Base-by-base conservation (phyloP, 2,113 vertebrate genomes). In the Xerus inauris region DNA sequence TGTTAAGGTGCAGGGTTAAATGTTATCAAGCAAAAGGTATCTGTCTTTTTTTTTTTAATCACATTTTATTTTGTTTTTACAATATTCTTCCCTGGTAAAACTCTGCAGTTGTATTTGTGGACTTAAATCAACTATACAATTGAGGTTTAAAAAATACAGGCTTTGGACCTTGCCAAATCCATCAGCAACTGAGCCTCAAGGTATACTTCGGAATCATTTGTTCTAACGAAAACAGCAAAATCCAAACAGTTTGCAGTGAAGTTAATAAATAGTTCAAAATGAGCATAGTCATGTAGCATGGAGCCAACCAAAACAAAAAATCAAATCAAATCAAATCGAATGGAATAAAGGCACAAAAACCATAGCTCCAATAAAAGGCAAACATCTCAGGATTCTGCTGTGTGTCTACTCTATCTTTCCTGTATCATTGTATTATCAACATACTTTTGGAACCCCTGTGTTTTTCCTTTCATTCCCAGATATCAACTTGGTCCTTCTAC, bases 181-280 rank as follows among this genome's bases (percentile, higher is more conserved):
- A 80, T 95, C 96, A 95, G 57, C 57, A 67, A 35, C 57, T 30
- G 32, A 86, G 71, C 69, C 84, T 89, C 73, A 42, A 93, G 83
- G 83, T 93, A 57, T 73, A 30, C 75, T 86, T 84, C 87, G 87
- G 65, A 82, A 96, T 57, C 65, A 85, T 65, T 85, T 72, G 40
- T 62, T 87, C 40, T 84, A 96, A 77, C 3, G 83, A 94, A 95
- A 94, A 75, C 64, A 69, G 45, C 47, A 72, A 93, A 96, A 93
- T 64, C 40, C 49, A 79, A 81, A 79, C 47, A 92, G 45, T 83
- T 75, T 79, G 20, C 38, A 91, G 10, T 54, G 51, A 94, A 79
- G 57, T 91, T 93, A 90, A 91, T 82, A 64, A 42, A 42, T 49
- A 80, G 30, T 40, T 83, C 67, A 45, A 26, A 17, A 20, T 72